A percentile compares a stretch with the other conserved stretches of the same genome.
Evolutionary conservation across 2,113 vertebrate genomes (phyloP).

Genomic region (Mustela nigripes): DNA sequence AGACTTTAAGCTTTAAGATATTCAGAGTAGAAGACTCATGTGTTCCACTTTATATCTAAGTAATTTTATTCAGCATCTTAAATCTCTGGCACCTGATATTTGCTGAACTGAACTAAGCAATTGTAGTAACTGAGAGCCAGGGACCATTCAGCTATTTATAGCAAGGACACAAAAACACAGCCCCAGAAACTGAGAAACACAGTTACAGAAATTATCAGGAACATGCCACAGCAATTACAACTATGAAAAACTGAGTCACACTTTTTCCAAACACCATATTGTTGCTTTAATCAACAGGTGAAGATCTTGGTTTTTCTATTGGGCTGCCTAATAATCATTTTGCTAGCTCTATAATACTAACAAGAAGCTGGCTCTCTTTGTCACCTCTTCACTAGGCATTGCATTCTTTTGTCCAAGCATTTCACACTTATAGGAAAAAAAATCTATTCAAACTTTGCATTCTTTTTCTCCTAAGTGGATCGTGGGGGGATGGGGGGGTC

Average conservation of each 20-base stretch:
- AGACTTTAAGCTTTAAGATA: background rate
- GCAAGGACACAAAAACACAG: background rate
- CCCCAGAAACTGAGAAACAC: background rate
- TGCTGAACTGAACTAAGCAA: background rate
- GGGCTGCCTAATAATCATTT: accelerated
- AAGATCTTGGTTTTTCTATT: background rate
- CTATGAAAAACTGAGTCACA: accelerated
- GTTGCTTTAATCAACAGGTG: background rate
- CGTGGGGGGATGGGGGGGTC: background rate
- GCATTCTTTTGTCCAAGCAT: background rate
- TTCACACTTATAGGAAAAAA: background rate
- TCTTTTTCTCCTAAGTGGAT: background rate
- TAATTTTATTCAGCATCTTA: background rate
- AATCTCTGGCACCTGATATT: background rate
- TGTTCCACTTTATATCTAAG: background rate
- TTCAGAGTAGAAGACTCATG: background rate
- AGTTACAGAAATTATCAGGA: background rate
- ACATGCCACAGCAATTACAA: no score
- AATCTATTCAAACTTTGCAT: background rate
- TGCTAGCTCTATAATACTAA: background rate
- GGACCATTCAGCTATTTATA: background rate
- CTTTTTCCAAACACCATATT: accelerated
- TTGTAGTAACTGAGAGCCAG: background rate
- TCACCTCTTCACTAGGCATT: background rate
- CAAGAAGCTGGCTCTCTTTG: background rate